Conservation (phyloP, 2,113 vertebrate genomes). For the Pterophyllum scalare region DNA sequence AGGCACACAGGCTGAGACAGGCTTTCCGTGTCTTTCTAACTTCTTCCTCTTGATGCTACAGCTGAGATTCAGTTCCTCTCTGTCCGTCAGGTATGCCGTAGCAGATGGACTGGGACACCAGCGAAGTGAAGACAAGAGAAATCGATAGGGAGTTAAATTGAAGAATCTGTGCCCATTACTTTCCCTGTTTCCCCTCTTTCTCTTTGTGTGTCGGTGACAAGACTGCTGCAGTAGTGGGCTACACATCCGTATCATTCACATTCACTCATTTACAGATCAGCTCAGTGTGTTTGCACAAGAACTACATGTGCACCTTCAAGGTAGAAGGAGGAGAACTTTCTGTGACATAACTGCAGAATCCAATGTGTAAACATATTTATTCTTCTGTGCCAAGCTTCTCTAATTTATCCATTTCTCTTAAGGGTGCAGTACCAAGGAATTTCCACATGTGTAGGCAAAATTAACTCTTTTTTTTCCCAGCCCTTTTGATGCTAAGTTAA, state of each 20-base stretch:
- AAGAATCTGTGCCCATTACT: constrained; percentile 77
- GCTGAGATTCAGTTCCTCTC: constrained; percentile 44
- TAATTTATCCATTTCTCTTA: background rate
- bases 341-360: background rate
- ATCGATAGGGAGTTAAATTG: constrained; percentile 78
- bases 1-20: constrained; percentile 14
- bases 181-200: constrained; percentile 68
- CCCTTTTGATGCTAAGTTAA: constrained; percentile 32
- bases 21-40: constrained; percentile 28
- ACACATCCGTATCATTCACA: constrained; percentile 14
- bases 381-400: background rate
- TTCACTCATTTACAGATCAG: constrained; percentile 8
- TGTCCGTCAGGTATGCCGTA: constrained; percentile 46
- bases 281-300: constrained; percentile 20
- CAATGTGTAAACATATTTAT: background rate
- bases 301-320: background rate
- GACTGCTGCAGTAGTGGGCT: constrained; percentile 17
- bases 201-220: constrained; percentile 42
- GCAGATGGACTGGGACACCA: constrained; percentile 48
- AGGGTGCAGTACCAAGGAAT: background rate
- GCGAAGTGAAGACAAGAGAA: constrained; percentile 61
- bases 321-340: background rate
- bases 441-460: constrained; percentile 8
- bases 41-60: constrained; percentile 4
- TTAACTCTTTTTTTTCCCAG: constrained; percentile 19